Evolutionary conservation across 2,888 invertebrate species (phyloP).

Genomic region (Sinohyriopsis cumingii): DNA sequence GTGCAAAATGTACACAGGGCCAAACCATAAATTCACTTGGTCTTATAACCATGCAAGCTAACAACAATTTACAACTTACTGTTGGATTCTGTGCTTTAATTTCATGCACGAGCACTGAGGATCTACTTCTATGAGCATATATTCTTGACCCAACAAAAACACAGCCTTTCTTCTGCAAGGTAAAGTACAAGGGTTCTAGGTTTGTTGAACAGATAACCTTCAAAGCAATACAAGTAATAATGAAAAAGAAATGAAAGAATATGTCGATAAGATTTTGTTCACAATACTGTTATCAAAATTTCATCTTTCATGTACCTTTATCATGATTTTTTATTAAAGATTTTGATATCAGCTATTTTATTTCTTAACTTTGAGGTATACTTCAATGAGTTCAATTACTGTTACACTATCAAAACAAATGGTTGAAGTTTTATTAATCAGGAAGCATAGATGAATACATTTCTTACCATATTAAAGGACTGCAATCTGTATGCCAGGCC

Average conservation of each 20-base stretch:
- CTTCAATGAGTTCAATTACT: too few species aligned
- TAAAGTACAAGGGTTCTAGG: not conserved
- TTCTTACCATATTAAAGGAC: slow-evolving; percentile 51
- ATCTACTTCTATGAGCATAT: slow-evolving; percentile 86
- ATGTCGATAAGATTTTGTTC: too few species aligned
- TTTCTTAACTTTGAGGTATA: too few species aligned
- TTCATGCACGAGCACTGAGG: slow-evolving; percentile 86
- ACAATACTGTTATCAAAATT: too few species aligned
- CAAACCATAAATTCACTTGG: too few species aligned
- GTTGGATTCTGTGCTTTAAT: slow-evolving; percentile 84
- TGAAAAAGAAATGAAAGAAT: too few species aligned
- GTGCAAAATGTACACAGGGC: too few species aligned
- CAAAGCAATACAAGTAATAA: not conserved
- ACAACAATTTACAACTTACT: slow-evolving; percentile 44
- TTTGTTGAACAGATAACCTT: slow-evolving; percentile 1
- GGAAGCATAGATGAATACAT: not conserved
- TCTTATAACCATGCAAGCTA: too few species aligned
- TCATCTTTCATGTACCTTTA: too few species aligned
- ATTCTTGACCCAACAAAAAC: slow-evolving; percentile 53
- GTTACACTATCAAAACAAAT: not conserved
- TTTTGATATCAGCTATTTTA: too few species aligned
- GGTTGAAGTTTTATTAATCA: not conserved
- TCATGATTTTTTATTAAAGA: too few species aligned
- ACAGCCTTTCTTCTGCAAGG: slow-evolving; percentile 52
- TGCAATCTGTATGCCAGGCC: slow-evolving; percentile 59